phyloP scores from a whole-genome alignment of 1,140 invertebrate species.

The Drosophila prosaltans region DNA sequence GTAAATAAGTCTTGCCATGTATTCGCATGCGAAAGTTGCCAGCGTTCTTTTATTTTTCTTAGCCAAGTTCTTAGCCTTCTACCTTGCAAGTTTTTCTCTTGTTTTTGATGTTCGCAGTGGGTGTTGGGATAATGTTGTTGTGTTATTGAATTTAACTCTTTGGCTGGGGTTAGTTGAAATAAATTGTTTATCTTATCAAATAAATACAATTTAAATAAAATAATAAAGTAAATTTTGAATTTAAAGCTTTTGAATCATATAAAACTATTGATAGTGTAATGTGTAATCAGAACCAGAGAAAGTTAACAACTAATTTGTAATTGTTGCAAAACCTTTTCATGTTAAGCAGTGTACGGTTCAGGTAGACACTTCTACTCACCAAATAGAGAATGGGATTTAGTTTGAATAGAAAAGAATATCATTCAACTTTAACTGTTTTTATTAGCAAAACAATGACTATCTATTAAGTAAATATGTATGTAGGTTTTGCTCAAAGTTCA shows the following conservation, averaged over 20 bases:
- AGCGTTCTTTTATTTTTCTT: conserved; percentile 21
- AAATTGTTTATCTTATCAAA: background rate
- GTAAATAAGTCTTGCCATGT: conserved; percentile 53
- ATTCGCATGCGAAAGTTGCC: conserved; percentile 38
- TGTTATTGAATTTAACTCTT: conserved; percentile 17
- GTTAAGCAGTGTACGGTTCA: too few species aligned
- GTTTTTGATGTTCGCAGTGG: conserved; percentile 1
- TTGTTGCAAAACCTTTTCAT: too few species aligned
- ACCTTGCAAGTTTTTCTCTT: background rate
- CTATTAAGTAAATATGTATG: too few species aligned
- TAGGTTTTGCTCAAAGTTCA: background rate
- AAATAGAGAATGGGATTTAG: too few species aligned
- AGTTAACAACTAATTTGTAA: too few species aligned
- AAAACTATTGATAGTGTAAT: background rate
- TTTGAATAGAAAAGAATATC: too few species aligned
- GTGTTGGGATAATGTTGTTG: background rate
- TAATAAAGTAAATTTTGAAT: background rate
- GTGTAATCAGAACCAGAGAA: too few species aligned
- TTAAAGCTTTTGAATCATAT: background rate
- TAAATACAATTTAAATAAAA: background rate
- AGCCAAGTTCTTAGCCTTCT: background rate
- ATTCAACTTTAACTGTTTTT: too few species aligned
- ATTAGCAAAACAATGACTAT: too few species aligned
- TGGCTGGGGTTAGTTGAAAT: background rate
- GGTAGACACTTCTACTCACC: too few species aligned